These are phyloP conservation scores for Solenodon paradoxus DNA, from an alignment of 2,113 vertebrate genomes.

Conservation along the genomic window DNA sequence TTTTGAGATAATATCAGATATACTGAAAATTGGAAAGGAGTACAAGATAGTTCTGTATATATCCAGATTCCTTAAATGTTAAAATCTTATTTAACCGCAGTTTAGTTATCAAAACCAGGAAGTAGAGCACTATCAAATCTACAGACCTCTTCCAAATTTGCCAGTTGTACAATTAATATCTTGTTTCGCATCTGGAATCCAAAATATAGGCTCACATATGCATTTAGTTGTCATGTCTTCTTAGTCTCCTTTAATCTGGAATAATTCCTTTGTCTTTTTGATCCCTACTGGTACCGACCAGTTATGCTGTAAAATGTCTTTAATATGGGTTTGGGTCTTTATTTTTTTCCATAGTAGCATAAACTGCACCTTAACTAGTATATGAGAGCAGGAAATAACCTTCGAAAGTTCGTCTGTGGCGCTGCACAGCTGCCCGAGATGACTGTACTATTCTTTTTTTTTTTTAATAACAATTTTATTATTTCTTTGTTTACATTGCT, in stretches of 20 bases:
- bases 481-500: too few relatives aligned
- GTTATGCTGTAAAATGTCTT: neutral
- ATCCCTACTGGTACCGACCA: neutral
- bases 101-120: neutral
- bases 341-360: neutral
- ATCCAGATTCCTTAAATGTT: neutral
- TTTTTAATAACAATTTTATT: too few relatives aligned
- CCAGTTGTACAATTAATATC: neutral
- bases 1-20: neutral
- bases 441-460: too few relatives aligned
- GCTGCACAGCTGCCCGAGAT: too few relatives aligned
- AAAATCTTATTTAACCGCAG: neutral
- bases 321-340: neutral
- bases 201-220: neutral
- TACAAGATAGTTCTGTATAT: neutral
- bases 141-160: neutral
- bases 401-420: too few relatives aligned
- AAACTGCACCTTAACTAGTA: neutral
- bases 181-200: neutral
- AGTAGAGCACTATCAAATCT: neutral
- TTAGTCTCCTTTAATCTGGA: neutral
- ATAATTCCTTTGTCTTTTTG: neutral
- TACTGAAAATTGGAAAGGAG: neutral
- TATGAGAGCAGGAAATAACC: neutral
- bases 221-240: neutral